A percentile compares a stretch with the other conserved stretches of the same genome.
These are phyloP conservation scores for Agriopis marginaria DNA, from an alignment of 2,888 invertebrate species.

Conservation along the genomic window DNA sequence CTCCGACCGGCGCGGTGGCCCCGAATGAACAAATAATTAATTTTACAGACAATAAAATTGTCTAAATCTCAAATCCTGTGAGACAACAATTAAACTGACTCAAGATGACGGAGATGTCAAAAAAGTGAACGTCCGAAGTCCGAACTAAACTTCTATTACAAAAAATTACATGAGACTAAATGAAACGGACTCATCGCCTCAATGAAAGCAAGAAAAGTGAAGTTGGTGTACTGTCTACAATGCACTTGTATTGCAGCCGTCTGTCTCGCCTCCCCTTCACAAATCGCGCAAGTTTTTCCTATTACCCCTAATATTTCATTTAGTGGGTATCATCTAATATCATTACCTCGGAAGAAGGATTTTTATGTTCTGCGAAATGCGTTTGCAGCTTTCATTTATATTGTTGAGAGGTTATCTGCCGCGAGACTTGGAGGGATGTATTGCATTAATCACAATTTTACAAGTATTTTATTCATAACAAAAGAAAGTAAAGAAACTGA, in stretches of 20 bases:
- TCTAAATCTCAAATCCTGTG: too few relatives aligned
- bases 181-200: too few relatives aligned
- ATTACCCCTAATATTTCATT: slow-evolving; percentile 53
- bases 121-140: too few relatives aligned
- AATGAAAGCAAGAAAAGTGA: not conserved
- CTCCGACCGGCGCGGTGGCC: too few relatives aligned
- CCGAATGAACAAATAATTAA: not conserved
- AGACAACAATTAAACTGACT: too few relatives aligned
- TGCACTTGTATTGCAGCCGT: slow-evolving; percentile 20
- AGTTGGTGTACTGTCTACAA: slow-evolving; percentile 11
- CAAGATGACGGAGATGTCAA: too few relatives aligned
- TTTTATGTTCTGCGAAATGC: slow-evolving; percentile 45
- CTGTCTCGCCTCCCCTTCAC: slow-evolving; percentile 39
- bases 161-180: too few relatives aligned
- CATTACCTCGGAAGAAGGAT: slow-evolving; percentile 45
- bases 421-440: slow-evolving; percentile 12
- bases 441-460: not conserved
- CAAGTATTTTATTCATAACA: not conserved
- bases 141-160: too few relatives aligned
- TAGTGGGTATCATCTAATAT: slow-evolving; percentile 52
- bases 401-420: slow-evolving; percentile 22
- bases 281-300: slow-evolving; percentile 51
- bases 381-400: slow-evolving; percentile 34
- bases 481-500: too few relatives aligned
- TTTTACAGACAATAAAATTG: too few relatives aligned